Conservation (phyloP, 2,888 invertebrate species). For the Agrotis ipsilon region DNA sequence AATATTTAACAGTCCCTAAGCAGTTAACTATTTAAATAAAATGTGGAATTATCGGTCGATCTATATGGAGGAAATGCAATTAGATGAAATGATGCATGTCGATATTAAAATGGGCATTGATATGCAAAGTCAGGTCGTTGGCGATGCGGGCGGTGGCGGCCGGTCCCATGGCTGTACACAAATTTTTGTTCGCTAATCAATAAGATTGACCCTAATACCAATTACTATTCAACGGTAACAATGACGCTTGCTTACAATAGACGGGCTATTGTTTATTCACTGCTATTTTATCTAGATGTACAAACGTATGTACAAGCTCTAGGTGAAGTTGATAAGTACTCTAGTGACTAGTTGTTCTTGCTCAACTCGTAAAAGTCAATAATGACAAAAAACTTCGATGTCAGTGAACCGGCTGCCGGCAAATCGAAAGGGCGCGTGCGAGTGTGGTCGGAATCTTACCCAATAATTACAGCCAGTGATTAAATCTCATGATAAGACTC, state of each 20-base stretch:
- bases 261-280: conserved; percentile 73
- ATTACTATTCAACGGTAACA: conserved; percentile 82
- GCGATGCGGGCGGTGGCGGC: conserved; percentile 81
- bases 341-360: conserved; percentile 35
- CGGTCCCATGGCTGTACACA: conserved; percentile 84
- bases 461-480: conserved; percentile 89
- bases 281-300: conserved; percentile 58
- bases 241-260: conserved; percentile 79
- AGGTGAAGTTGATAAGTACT: conserved; percentile 25
- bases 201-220: conserved; percentile 85
- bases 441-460: conserved; percentile 79
- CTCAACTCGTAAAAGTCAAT: conserved; percentile 55
- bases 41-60: conserved; percentile 70
- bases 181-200: conserved; percentile 88
- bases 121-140: conserved; percentile 87
- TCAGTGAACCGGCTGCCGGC: conserved; percentile 68
- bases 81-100: conserved; percentile 90
- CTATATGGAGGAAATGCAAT: conserved; percentile 86
- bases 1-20: conserved; percentile 78
- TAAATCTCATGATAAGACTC: conserved; percentile 87
- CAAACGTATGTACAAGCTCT: conserved; percentile 11
- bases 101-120: conserved; percentile 89
- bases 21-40: conserved; percentile 62
- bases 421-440: conserved; percentile 72
- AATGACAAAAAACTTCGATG: conserved; percentile 63